phyloP scores from a whole-genome alignment of 2,888 invertebrate genomes.

The Mechanitis mazaeus region DNA sequence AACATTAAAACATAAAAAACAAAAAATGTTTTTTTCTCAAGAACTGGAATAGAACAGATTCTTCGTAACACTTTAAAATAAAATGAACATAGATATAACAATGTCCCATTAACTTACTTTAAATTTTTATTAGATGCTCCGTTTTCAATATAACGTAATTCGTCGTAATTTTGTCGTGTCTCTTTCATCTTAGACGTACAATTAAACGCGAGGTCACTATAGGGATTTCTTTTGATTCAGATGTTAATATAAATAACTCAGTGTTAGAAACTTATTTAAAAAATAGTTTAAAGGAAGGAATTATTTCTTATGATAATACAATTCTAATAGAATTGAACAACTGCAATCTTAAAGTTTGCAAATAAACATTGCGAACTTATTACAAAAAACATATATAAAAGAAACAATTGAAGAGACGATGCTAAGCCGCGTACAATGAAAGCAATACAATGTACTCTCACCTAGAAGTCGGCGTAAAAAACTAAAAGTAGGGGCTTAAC shows the following conservation, averaged over 20 bases:
- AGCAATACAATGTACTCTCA: conserved; percentile 55
- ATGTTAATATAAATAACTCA: no score
- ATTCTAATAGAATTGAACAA: no score
- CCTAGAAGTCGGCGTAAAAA: conserved; percentile 51
- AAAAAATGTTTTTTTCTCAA: no score
- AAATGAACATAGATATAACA: conserved; percentile 2
- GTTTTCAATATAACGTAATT: conserved; percentile 25
- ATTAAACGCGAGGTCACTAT: conserved; percentile 40
- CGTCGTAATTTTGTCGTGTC: conserved; percentile 33
- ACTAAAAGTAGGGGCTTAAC: conserved; percentile 56
- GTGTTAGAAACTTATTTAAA: no score
- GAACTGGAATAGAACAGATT: neutral
- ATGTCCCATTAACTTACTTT: conserved; percentile 11
- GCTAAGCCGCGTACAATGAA: conserved; percentile 34
- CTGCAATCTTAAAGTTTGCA: neutral
- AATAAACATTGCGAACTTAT: neutral
- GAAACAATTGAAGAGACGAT: conserved; percentile 9
- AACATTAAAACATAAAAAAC: no score
- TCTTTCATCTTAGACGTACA: conserved; percentile 35
- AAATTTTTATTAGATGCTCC: conserved; percentile 15
- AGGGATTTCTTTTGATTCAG: conserved; percentile 33
- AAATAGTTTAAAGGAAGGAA: no score
- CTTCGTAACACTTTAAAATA: neutral
- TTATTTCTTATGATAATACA: no score
- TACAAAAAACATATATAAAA: neutral